These are phyloP conservation scores for Gastracanthus pulcherrimus DNA, from an alignment of 2,888 invertebrate genomes.

Conservation along the genomic window DNA sequence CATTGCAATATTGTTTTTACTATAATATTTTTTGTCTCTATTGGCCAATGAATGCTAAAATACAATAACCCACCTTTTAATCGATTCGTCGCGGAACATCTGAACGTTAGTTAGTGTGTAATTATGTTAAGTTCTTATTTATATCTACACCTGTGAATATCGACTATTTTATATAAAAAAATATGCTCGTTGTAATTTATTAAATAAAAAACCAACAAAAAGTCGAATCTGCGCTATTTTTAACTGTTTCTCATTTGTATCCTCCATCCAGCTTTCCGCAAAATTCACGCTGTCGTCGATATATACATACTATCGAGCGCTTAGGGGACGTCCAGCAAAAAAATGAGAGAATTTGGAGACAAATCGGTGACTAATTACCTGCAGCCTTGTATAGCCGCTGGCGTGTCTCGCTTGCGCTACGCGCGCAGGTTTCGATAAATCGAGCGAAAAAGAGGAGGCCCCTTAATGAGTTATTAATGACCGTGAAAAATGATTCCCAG, in stretches of 20 bases:
- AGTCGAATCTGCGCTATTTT: background rate
- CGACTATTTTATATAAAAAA: background rate
- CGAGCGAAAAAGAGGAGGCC: constrained; percentile 29
- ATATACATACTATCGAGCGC: background rate
- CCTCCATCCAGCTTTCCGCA: background rate
- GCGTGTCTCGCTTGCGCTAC: background rate
- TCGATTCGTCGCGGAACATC: background rate
- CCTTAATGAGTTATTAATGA: constrained; percentile 49
- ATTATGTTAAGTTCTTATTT: background rate
- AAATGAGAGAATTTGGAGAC: constrained; percentile 23
- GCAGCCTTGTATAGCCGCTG: background rate
- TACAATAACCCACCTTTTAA: background rate
- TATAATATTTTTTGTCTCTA: too few species aligned
- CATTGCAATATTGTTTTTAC: too few species aligned
- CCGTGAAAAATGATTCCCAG: constrained; percentile 24
- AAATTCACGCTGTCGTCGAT: constrained; percentile 7
- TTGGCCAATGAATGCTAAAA: background rate
- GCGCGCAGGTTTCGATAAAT: constrained; percentile 24
- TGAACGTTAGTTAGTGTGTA: background rate
- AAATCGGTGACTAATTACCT: constrained; percentile 45
- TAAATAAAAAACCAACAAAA: background rate
- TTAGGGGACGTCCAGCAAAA: background rate
- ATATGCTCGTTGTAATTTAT: background rate
- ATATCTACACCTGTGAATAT: background rate
- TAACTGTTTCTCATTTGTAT: background rate